Conservation (phyloP, 2,113 vertebrate genomes). For the Spilogale gracilis region DNA sequence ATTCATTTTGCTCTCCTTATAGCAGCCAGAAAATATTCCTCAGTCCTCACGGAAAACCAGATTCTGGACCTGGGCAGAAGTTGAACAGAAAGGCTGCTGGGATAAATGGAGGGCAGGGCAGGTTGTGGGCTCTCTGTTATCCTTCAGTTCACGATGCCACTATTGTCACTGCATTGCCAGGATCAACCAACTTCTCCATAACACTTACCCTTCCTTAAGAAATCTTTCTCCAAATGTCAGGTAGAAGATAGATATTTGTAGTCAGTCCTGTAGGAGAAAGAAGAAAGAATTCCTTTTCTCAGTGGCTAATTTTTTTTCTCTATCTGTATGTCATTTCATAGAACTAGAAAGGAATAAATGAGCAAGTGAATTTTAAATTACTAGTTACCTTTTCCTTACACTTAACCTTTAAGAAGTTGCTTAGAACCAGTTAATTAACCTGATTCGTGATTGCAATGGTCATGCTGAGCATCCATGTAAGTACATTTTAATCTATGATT, state of each 20-base stretch:
- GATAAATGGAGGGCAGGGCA: background rate
- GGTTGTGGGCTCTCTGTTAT: background rate
- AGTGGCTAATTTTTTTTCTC: background rate
- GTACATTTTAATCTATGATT: slow-evolving; percentile 53
- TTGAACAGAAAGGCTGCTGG: rapidly evolving
- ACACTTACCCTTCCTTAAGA: background rate
- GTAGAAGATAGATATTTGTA: background rate
- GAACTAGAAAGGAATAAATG: slow-evolving; percentile 60
- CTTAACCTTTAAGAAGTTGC: slow-evolving; percentile 68
- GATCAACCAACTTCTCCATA: background rate
- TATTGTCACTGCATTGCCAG: background rate
- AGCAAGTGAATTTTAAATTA: slow-evolving; percentile 69
- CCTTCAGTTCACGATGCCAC: rapidly evolving
- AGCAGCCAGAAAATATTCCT: background rate
- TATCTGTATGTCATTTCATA: slow-evolving; percentile 16
- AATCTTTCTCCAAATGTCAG: background rate
- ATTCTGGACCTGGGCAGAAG: background rate
- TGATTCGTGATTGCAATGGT: slow-evolving; percentile 33
- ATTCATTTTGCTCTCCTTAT: background rate
- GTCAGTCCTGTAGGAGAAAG: background rate
- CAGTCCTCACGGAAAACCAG: background rate
- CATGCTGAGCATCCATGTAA: slow-evolving; percentile 28
- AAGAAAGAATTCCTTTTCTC: background rate
- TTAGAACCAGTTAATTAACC: slow-evolving; percentile 62
- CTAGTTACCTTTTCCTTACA: slow-evolving; percentile 54